Percentiles rank a stretch among this genome's conserved stretches.
phyloP scores from a whole-genome alignment of 2,888 invertebrate species.

The Drosophila quinaria region DNA sequence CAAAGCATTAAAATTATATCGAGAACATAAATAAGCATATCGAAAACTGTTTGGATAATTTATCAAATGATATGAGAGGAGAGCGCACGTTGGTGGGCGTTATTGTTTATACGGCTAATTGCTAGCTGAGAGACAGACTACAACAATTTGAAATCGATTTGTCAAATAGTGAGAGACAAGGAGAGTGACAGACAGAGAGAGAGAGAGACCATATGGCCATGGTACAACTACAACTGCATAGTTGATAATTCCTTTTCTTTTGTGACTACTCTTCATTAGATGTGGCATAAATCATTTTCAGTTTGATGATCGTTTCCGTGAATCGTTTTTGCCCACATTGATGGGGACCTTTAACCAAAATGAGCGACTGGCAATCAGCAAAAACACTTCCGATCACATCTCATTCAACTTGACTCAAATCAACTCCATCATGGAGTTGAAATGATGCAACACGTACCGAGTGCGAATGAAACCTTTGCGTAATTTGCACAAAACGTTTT shows the following conservation, averaged over 20 bases:
- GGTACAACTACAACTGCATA: background rate
- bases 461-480: constrained; percentile 72
- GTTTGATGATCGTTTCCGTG: constrained; percentile 61
- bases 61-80: constrained; percentile 68
- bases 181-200: background rate
- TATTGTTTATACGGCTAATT: constrained; percentile 54
- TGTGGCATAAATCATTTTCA: constrained; percentile 56
- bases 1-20: constrained; percentile 56
- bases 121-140: constrained; percentile 23
- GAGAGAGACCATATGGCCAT: constrained; percentile 38
- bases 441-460: constrained; percentile 75
- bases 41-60: constrained; percentile 62
- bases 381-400: constrained; percentile 71
- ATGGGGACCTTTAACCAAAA: constrained; percentile 45
- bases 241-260: constrained; percentile 17
- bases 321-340: constrained; percentile 42
- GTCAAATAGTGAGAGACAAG: constrained; percentile 30
- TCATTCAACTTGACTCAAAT: constrained; percentile 23
- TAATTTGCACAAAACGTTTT: constrained; percentile 81
- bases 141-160: constrained; percentile 68
- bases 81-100: constrained; percentile 55
- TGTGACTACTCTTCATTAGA: constrained; percentile 44
- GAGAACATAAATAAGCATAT: constrained; percentile 65
- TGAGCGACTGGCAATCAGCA: constrained; percentile 62
- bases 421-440: constrained; percentile 38